Conservation (phyloP, 2,888 invertebrate species). For the Clistopyga incitator region DNA sequence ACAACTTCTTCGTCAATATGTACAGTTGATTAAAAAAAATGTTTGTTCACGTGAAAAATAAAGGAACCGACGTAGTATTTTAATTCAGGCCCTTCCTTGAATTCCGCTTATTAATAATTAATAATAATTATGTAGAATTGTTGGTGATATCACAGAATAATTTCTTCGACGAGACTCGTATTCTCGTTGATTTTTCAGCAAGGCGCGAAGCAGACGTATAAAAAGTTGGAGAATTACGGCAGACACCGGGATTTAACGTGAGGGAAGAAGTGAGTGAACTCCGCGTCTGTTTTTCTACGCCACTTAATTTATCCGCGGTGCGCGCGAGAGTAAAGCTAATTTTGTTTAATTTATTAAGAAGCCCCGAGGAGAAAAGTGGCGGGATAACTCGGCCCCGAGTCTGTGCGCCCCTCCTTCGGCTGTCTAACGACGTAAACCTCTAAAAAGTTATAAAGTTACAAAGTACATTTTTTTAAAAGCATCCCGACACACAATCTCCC, state of each 20-base stretch:
- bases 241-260: constrained; percentile 52
- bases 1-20: too few species aligned
- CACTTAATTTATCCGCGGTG: constrained; percentile 76
- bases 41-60: too few species aligned
- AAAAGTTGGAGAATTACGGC: constrained; percentile 37
- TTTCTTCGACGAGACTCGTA: not conserved
- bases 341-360: constrained; percentile 82
- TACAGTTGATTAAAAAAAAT: too few species aligned
- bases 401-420: constrained; percentile 52
- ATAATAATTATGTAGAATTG: not conserved
- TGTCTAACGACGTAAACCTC: constrained; percentile 79
- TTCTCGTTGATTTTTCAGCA: constrained; percentile 32
- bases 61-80: too few species aligned
- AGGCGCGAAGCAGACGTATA: constrained; percentile 22
- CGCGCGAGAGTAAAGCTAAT: constrained; percentile 74
- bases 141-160: not conserved
- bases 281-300: constrained; percentile 66
- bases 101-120: too few species aligned
- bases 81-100: too few species aligned
- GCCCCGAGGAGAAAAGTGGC: constrained; percentile 60
- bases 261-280: constrained; percentile 32
- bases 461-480: constrained; percentile 80
- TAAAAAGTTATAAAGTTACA: constrained; percentile 82
- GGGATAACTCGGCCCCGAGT: constrained; percentile 37
- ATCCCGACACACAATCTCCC: constrained; percentile 69